Base-by-base conservation (phyloP, 2,888 invertebrate species). In the Cremastobaeus sp. region DNA sequence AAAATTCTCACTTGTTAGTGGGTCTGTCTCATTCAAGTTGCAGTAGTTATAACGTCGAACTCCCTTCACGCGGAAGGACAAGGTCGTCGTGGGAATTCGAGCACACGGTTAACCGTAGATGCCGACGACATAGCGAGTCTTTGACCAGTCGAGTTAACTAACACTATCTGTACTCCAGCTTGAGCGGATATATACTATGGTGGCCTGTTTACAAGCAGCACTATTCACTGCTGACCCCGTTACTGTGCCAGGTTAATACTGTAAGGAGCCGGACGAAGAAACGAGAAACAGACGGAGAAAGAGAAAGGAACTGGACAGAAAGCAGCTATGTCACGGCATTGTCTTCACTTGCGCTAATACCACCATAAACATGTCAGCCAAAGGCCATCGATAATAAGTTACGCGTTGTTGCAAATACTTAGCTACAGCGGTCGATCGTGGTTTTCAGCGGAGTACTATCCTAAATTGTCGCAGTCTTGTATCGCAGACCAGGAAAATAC, bases 91-190 rank as follows among this genome's bases (percentile, higher is more conserved):
- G 77, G 78, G 76, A 77, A 77, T 77, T 76, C 71, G 65, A 76
- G 76, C 70, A 74, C 37, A 50, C 70, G 71, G 71, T 66, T 76
- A 70, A 62, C 50, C 57, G 57, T 55, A 57, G 72, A 66, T 37
- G 50, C 70, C 64, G 68, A 54, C 65, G 74, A 64, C 55, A 64
- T 39, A 59, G 66, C 74, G 65, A 76, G 70, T 65, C 76, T 79
- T 78, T 76, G 77, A 76, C 76, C 35, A 74, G 72, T 78, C 66
- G 77, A 79, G 76, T 77, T 76, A 76, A 78, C 78, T 78, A 81
- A 80, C 80, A 78, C 78, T 78, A 80, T 78, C 72, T 70, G 74
- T 65, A 35, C 59, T 71, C 54, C 30, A 35, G 62, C 65, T 65
- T 28, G 71, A 57, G 41, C 57, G 52, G 25, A 21, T 66, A 57